These are phyloP conservation scores for Aldrovandia affinis DNA, from an alignment of 2,797 vertebrate species.

Conservation along the genomic window DNA sequence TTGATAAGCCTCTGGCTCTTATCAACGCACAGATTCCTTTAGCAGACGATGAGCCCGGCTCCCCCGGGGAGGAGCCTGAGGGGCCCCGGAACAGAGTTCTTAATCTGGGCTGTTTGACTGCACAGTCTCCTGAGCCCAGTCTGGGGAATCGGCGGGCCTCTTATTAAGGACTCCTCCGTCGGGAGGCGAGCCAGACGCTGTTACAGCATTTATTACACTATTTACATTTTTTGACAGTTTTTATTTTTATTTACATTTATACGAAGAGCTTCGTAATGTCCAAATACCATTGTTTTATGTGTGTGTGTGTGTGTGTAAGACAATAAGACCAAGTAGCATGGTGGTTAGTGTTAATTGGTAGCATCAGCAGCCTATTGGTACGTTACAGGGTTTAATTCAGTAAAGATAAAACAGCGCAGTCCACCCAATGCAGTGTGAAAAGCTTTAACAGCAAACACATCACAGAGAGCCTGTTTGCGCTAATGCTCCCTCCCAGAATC, in stretches of 20 bases:
- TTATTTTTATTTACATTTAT: background rate
- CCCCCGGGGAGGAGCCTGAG: background rate
- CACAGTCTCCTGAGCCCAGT: background rate
- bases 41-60: slow-evolving; percentile 48
- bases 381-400: background rate
- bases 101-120: background rate
- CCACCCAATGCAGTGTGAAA: background rate
- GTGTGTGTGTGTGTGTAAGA: background rate
- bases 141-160: too few species aligned
- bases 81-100: background rate
- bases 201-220: background rate
- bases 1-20: slow-evolving; percentile 66
- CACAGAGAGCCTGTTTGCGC: background rate
- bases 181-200: too few species aligned
- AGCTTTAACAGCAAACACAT: background rate
- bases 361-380: background rate
- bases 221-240: background rate
- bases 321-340: background rate
- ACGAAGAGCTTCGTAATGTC: background rate
- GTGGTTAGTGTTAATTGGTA: background rate
- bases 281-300: background rate
- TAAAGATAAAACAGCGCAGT: background rate
- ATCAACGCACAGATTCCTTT: slow-evolving; percentile 67
- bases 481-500: background rate
- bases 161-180: too few species aligned